Evolutionary conservation across 2,113 vertebrate genomes (phyloP).

Genomic region (Pelodiscus sinensis): DNA sequence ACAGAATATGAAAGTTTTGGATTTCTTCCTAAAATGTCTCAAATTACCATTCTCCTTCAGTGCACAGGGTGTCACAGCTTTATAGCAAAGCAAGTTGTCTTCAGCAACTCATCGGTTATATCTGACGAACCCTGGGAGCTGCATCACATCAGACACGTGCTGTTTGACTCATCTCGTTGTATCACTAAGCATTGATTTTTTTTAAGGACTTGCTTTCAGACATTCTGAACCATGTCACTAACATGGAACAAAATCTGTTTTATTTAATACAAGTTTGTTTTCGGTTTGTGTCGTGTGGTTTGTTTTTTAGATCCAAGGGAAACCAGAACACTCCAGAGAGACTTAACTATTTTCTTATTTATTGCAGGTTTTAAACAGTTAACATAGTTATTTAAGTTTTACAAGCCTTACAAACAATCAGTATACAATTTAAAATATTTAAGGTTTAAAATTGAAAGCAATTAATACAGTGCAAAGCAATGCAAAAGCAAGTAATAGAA

Average conservation of each 20-base stretch:
- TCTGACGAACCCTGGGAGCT: neutral
- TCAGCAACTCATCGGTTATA: neutral
- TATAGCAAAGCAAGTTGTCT: neutral
- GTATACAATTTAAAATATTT: no score
- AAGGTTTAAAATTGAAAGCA: no score
- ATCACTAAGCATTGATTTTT: neutral
- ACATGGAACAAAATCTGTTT: neutral
- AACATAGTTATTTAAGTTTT: no score
- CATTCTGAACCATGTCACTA: neutral
- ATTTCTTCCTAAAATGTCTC: neutral
- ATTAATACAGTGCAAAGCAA: no score
- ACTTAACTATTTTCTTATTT: no score
- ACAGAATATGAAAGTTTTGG: neutral
- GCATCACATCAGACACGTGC: neutral
- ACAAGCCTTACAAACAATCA: no score
- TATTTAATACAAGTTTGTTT: neutral
- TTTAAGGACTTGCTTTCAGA: neutral
- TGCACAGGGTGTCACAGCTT: neutral
- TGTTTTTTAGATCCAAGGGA: no score
- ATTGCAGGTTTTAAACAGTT: no score
- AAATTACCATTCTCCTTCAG: neutral
- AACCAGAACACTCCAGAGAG: no score
- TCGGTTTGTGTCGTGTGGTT: no score
- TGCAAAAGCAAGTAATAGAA: no score
- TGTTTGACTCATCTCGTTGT: neutral